Percentiles rank a stretch among this genome's conserved stretches.
Conservation (phyloP, 2,888 invertebrate species). For the Noctua comes region DNA sequence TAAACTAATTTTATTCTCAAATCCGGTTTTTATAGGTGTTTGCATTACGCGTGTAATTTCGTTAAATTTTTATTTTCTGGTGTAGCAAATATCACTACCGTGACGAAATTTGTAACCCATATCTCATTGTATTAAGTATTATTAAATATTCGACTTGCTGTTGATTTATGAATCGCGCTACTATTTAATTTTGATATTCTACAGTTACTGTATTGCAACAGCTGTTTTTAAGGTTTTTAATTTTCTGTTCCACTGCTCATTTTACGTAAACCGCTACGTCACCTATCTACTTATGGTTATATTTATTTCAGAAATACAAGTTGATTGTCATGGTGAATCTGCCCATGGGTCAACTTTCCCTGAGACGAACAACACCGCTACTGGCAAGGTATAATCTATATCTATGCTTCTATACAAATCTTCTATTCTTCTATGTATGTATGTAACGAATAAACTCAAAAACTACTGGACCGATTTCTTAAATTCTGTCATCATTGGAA, state of each 20-base stretch:
- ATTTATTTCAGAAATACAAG: slow-evolving; percentile 76
- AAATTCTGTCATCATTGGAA: too few species aligned
- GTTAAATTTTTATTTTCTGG: slow-evolving; percentile 1
- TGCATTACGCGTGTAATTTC: not conserved
- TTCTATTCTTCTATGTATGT: too few species aligned
- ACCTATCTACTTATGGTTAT: not conserved
- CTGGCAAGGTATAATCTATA: slow-evolving; percentile 89
- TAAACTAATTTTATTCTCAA: not conserved
- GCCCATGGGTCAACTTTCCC: slow-evolving; percentile 95
- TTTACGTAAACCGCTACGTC: not conserved
- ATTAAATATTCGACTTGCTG: not conserved
- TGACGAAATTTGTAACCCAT: not conserved
- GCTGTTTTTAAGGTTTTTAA: not conserved
- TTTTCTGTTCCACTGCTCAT: not conserved
- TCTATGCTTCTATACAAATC: too few species aligned
- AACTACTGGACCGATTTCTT: too few species aligned
- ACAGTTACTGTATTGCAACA: not conserved
- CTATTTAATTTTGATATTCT: not conserved
- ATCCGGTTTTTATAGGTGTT: not conserved
- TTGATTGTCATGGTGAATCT: slow-evolving; percentile 93
- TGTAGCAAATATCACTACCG: not conserved
- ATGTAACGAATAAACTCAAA: too few species aligned
- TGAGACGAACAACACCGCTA: slow-evolving; percentile 92
- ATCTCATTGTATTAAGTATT: not conserved
- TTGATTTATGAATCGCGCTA: not conserved